Conservation (phyloP, 2,888 invertebrate species). For the Caenorhabditis becei region DNA sequence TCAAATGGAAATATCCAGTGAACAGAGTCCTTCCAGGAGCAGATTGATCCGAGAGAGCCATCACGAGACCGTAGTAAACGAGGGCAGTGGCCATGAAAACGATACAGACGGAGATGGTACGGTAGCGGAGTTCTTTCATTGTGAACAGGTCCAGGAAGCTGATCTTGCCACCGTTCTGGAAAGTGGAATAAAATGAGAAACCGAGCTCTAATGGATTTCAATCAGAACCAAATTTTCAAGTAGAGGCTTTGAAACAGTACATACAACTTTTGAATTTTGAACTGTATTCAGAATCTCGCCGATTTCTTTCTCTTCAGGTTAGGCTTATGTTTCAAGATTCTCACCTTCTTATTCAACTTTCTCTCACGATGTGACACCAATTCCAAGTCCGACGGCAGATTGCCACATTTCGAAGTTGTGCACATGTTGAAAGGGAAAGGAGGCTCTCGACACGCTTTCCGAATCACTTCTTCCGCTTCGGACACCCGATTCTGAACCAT, state of each 20-base stretch:
- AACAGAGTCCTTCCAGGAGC: constrained; percentile 80
- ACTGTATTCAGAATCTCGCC: background rate
- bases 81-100: constrained; percentile 82
- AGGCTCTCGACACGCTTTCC: constrained; percentile 80
- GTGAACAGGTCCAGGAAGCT: constrained; percentile 65
- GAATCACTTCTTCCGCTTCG: constrained; percentile 81
- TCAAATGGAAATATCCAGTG: constrained; percentile 81
- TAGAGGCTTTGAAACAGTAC: too few relatives aligned
- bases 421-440: constrained; percentile 80
- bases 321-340: too few relatives aligned
- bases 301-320: too few relatives aligned
- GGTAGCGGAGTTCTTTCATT: constrained; percentile 68
- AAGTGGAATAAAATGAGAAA: background rate
- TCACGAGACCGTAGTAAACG: constrained; percentile 82
- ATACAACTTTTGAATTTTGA: too few relatives aligned
- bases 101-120: constrained; percentile 79
- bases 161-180: constrained; percentile 66
- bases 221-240: too few relatives aligned
- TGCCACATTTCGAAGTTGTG: constrained; percentile 76
- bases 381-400: constrained; percentile 80
- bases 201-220: background rate
- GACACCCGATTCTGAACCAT: constrained; percentile 80
- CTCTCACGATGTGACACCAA: constrained; percentile 79
- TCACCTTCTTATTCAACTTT: constrained; percentile 68
- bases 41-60: constrained; percentile 81